phyloP scores from a whole-genome alignment of 1,140 invertebrate genomes.

The Drosophila gunungcola region DNA sequence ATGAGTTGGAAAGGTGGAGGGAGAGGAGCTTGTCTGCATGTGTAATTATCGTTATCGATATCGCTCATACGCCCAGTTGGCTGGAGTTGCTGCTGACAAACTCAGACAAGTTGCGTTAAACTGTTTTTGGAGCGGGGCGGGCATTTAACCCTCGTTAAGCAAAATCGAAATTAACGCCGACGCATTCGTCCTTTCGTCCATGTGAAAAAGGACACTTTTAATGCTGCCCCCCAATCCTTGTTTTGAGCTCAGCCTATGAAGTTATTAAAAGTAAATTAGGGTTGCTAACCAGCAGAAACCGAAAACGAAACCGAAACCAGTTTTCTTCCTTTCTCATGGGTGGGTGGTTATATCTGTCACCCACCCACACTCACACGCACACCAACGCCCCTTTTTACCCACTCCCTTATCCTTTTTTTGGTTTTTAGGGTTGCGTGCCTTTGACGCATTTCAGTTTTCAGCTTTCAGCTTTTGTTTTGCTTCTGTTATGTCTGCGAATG shows the following conservation, averaged over 20 bases:
- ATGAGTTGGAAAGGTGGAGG: slow-evolving; percentile 19
- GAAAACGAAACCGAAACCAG: slow-evolving; percentile 67
- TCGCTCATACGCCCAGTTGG: slow-evolving; percentile 74
- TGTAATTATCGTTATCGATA: slow-evolving; percentile 81
- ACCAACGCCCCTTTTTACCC: neutral
- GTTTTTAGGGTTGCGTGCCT: slow-evolving; percentile 71
- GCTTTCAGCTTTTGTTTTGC: slow-evolving; percentile 26
- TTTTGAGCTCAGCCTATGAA: slow-evolving; percentile 65
- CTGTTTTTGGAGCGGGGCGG: slow-evolving; percentile 16
- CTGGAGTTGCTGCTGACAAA: slow-evolving; percentile 44
- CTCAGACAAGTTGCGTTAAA: slow-evolving; percentile 55
- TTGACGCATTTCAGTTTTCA: slow-evolving; percentile 59
- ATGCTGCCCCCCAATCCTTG: slow-evolving; percentile 33
- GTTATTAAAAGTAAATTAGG: slow-evolving; percentile 84
- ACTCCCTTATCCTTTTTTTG: slow-evolving; percentile 22
- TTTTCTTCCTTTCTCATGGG: slow-evolving; percentile 40
- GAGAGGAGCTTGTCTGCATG: slow-evolving; percentile 47
- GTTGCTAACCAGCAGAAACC: slow-evolving; percentile 70
- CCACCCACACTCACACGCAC: slow-evolving; percentile 3
- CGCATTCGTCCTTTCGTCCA: slow-evolving; percentile 57
- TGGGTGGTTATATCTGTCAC: slow-evolving; percentile 14
- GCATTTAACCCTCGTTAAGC: slow-evolving; percentile 81
- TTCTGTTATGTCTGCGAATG: slow-evolving; percentile 42
- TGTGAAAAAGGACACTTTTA: slow-evolving; percentile 78
- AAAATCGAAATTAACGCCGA: slow-evolving; percentile 80